A percentile compares a stretch with the other conserved stretches of the same genome.
phyloP scores from a whole-genome alignment of 1,140 invertebrate genomes.

The Fopius arisanus region DNA sequence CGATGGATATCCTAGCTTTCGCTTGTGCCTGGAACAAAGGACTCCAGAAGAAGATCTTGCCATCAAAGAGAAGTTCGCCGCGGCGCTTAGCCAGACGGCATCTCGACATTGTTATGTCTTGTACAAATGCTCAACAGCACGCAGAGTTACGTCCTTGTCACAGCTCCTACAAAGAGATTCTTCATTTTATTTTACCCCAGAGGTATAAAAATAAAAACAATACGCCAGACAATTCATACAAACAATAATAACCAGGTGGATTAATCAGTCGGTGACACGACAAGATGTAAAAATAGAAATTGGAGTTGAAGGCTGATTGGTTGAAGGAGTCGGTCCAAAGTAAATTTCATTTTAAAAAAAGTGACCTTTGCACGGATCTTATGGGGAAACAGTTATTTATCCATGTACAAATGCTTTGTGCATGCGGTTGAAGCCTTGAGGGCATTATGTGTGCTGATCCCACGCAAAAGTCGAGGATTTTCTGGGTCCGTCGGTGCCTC shows the following conservation, averaged over 20 bases:
- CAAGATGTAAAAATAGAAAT: neutral
- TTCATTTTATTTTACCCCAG: neutral
- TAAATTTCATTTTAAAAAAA: neutral
- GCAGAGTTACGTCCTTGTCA: no score
- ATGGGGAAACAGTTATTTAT: neutral
- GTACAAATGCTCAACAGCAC: no score
- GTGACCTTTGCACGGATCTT: neutral
- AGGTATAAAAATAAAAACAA: neutral
- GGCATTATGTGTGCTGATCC: slow-evolving; percentile 31
- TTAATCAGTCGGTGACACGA: neutral
- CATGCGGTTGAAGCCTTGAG: neutral
- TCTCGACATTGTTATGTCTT: no score
- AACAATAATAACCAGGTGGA: neutral
- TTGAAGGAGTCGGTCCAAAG: neutral
- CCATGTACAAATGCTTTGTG: neutral
- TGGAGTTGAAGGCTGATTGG: neutral
- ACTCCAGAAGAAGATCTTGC: neutral
- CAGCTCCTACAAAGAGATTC: neutral
- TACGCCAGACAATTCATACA: neutral
- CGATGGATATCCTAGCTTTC: neutral
- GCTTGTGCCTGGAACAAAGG: neutral
- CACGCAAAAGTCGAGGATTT: slow-evolving; percentile 39
- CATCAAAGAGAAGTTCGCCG: neutral
- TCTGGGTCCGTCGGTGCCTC: slow-evolving; percentile 38
- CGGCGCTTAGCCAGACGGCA: neutral